These are phyloP conservation scores for Pseudoips prasinana DNA, from an alignment of 2,888 invertebrate species.

Conservation along the genomic window DNA sequence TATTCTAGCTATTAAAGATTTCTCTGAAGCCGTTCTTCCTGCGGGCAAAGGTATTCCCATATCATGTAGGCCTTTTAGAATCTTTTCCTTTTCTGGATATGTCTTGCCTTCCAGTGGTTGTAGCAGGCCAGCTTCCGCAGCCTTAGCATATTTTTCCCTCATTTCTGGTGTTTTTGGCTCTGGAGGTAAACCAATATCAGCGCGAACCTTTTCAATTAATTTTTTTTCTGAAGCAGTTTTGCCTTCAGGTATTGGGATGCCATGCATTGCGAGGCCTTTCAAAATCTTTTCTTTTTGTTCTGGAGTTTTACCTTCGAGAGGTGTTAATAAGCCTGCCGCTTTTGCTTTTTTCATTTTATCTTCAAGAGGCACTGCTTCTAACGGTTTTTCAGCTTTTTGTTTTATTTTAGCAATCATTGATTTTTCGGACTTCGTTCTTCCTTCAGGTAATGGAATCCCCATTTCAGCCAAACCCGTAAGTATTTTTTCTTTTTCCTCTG, in stretches of 20 bases:
- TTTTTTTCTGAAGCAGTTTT: constrained; percentile 34
- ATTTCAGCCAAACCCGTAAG: constrained; percentile 11
- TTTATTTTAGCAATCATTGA: constrained; percentile 8
- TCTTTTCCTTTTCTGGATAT: constrained; percentile 31
- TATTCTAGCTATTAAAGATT: constrained; percentile 30
- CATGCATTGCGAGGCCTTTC: constrained; percentile 23
- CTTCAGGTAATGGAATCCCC: constrained; percentile 24
- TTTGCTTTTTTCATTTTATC: constrained; percentile 19
- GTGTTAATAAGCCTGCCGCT: constrained; percentile 18
- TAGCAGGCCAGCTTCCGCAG: constrained; percentile 26
- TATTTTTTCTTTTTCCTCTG: constrained; percentile 25
- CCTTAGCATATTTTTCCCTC: constrained; percentile 31
- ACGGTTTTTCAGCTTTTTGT: not conserved
- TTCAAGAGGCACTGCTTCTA: constrained; percentile 5
- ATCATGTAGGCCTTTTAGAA: constrained; percentile 22
- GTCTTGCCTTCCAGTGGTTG: constrained; percentile 28
- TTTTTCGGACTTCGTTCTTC: constrained; percentile 19
- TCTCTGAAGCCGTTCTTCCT: constrained; percentile 27
- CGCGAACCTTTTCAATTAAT: constrained; percentile 13
- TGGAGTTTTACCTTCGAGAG: constrained; percentile 28
- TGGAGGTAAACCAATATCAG: constrained; percentile 25
- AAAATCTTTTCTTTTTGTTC: constrained; percentile 33
- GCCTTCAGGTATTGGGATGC: constrained; percentile 34
- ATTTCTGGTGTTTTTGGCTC: constrained; percentile 16
- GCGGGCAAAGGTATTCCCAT: constrained; percentile 28